Base-by-base conservation (phyloP, 2,113 vertebrate species). In the Nanorana parkeri region DNA sequence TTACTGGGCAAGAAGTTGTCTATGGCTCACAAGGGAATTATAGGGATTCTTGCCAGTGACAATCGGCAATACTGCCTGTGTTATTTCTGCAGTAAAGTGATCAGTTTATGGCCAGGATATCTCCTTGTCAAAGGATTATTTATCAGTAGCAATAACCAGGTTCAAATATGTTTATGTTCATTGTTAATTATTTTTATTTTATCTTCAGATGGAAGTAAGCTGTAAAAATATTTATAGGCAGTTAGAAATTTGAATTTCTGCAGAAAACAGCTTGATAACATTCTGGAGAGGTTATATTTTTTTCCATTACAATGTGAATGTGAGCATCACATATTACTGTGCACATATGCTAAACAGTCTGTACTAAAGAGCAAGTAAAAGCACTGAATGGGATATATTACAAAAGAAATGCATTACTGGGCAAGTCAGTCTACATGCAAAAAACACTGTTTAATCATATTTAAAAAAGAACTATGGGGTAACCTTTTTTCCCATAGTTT, bases 121-220 rank as follows among this genome's bases (percentile, higher is more conserved):
- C 66, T 69, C 26, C 47, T 60, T 71, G 55, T 56, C 55, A 5
- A 19, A 80, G 55, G 55, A 29, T 80, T 69, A 80, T 80, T 69
- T 80, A 80, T 80, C 67, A 60, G 67, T 51, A 3, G 66, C 66
- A 69, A 80, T 80, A 69, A 80, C 65, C 23, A 61, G 65, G 78
- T 80, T 69, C 78, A 80, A 80, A 80, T 69, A 68, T 80, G 67
- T 80, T 80, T 80, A 80, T 55, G 41, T 55, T 80, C 66, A 68
- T 41, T 69, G 65, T 69, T 69, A 80, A 80, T 80, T 80, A 68
- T 69, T 80, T 80, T 56, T 80, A 80, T 55, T 69, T 80, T 71
- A 69, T 80, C 78, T 80, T 54, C 55, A 24, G 67, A 17, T 71
- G 67, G 78, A 80, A 68, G 65, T 65, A 79, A 79, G 77, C 26